A percentile compares a stretch with the other conserved stretches of the same genome.
These are phyloP conservation scores for Fregetta grallaria DNA, from an alignment of 2,113 vertebrate genomes.

Conservation along the genomic window DNA sequence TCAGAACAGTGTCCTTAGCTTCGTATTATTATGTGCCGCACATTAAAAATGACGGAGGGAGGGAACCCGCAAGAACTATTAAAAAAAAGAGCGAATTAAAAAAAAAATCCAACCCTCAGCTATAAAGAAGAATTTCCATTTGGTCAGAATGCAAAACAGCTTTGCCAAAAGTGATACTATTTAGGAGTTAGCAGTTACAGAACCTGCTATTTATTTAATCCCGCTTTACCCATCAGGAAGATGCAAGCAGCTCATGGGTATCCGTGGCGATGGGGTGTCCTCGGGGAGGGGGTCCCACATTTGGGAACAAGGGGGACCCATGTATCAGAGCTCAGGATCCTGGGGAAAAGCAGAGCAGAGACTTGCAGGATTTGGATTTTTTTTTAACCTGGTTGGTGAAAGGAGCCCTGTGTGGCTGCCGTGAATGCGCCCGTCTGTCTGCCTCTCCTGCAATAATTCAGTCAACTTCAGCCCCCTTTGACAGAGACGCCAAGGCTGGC, in stretches of 20 bases:
- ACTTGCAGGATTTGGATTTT: background rate
- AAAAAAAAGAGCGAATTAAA: background rate
- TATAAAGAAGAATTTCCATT: background rate
- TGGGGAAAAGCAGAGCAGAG: fast-evolving
- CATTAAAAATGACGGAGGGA: conserved; percentile 9
- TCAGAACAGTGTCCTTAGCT: conserved; percentile 31
- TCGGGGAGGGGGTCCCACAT: fast-evolving
- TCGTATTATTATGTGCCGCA: conserved; percentile 4
- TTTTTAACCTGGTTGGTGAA: background rate
- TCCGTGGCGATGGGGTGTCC: fast-evolving
- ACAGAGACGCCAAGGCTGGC: conserved; percentile 10
- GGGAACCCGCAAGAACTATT: background rate
- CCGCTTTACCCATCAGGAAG: background rate
- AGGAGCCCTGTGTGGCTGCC: background rate
- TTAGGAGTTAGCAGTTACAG: background rate
- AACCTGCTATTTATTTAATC: background rate
- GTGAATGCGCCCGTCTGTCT: background rate
- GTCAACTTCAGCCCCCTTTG: background rate
- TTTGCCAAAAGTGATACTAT: background rate
- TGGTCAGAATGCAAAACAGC: background rate
- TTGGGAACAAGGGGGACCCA: background rate
- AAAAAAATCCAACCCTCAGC: background rate
- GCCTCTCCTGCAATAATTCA: background rate
- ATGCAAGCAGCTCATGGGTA: background rate
- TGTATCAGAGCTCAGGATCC: background rate